These are phyloP conservation scores for Dipodomys stephensi DNA, from an alignment of 2,113 vertebrate genomes.

Conservation along the genomic window DNA sequence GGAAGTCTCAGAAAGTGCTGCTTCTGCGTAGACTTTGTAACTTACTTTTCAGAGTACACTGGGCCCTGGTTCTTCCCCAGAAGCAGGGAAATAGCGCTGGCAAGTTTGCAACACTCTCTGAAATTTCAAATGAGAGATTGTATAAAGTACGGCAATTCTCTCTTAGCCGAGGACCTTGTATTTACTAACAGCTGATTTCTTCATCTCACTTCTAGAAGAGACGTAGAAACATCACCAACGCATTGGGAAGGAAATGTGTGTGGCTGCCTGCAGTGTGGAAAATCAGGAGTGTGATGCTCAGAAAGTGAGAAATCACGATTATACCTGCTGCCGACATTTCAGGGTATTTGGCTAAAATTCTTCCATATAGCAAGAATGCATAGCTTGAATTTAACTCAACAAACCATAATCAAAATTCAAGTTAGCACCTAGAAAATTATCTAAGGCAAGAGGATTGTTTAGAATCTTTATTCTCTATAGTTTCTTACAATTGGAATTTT, in stretches of 20 bases:
- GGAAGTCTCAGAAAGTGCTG: neutral
- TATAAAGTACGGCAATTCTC: neutral
- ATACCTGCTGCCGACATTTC: neutral
- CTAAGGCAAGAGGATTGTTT: neutral
- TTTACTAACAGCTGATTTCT: constrained; percentile 73
- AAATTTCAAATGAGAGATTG: neutral
- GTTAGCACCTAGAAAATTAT: neutral
- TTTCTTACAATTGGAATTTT: constrained; percentile 14
- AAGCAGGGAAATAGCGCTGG: neutral
- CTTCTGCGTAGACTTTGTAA: neutral
- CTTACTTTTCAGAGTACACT: neutral
- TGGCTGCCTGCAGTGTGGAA: neutral
- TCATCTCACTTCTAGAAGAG: constrained; percentile 59
- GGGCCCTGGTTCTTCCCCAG: neutral
- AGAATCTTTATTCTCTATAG: neutral
- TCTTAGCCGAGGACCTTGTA: constrained; percentile 59
- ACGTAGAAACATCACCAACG: neutral
- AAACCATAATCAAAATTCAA: neutral
- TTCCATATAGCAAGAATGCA: neutral
- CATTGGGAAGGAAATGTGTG: constrained; percentile 1
- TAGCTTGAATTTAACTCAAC: neutral
- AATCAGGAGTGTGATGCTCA: neutral
- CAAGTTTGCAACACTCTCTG: neutral
- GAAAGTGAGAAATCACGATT: neutral
- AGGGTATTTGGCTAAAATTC: neutral